These are phyloP conservation scores for Aradophagus sp. DNA, from an alignment of 1,140 invertebrate genomes.

Conservation along the genomic window DNA sequence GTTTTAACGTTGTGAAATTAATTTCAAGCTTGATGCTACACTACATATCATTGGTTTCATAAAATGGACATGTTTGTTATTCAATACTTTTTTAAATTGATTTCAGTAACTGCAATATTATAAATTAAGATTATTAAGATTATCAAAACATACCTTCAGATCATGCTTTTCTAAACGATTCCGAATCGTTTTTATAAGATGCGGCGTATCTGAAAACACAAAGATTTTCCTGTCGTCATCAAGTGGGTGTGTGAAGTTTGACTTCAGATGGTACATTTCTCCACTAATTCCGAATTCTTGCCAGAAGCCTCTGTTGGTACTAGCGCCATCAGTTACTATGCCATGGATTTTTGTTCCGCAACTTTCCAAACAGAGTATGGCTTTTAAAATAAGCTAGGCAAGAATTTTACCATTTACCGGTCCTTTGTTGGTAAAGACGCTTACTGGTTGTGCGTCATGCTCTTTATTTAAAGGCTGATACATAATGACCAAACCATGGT, in stretches of 20 bases:
- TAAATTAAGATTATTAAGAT: too few species aligned
- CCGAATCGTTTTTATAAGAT: slow-evolving; percentile 8
- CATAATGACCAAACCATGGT: slow-evolving; percentile 38
- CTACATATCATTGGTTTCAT: neutral
- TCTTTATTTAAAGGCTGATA: slow-evolving; percentile 26
- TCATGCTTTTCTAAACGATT: slow-evolving; percentile 14
- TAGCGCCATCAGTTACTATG: slow-evolving; percentile 31
- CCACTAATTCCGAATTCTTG: slow-evolving; percentile 9
- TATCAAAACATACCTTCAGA: slow-evolving; percentile 8
- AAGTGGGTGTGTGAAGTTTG: slow-evolving; percentile 1
- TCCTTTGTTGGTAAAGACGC: slow-evolving; percentile 43
- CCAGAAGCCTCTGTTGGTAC: slow-evolving; percentile 44
- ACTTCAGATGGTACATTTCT: neutral
- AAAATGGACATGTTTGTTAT: too few species aligned
- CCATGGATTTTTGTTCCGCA: slow-evolving; percentile 47
- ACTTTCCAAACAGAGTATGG: slow-evolving; percentile 36
- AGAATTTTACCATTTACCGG: slow-evolving; percentile 21
- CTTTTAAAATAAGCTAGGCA: slow-evolving; percentile 44
- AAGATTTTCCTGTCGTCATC: slow-evolving; percentile 13
- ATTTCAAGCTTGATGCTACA: too few species aligned
- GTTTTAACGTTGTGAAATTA: too few species aligned
- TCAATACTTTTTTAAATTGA: too few species aligned
- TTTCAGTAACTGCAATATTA: too few species aligned
- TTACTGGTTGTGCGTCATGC: slow-evolving; percentile 28
- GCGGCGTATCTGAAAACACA: slow-evolving; percentile 15